Evolutionary conservation across 2,113 vertebrate genomes (phyloP).

Genomic region (Nesoenas mayeri): DNA sequence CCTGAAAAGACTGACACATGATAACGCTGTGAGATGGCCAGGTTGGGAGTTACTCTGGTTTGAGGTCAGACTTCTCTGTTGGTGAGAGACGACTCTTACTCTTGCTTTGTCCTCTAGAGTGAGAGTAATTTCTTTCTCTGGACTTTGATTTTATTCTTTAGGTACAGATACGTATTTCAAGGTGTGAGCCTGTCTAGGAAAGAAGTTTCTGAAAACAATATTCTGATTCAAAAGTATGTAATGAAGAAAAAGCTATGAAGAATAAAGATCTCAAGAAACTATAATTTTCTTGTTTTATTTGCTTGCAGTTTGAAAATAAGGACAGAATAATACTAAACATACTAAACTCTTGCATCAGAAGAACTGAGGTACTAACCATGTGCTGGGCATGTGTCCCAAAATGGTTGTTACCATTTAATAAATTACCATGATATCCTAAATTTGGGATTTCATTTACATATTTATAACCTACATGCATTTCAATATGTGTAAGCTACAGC

Average conservation of each 20-base stretch:
- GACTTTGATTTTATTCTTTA: conserved; percentile 11
- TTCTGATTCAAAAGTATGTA: background rate
- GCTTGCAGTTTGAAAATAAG: background rate
- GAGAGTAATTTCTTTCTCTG: background rate
- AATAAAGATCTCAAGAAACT: background rate
- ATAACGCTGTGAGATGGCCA: background rate
- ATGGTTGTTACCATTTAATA: background rate
- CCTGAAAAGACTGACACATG: background rate
- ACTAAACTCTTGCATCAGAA: background rate
- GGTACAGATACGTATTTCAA: background rate
- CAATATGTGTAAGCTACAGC: background rate
- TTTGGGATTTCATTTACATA: background rate
- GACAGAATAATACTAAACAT: background rate
- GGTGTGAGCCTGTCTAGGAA: background rate
- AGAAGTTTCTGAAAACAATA: background rate
- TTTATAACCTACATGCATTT: background rate
- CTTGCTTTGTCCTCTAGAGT: background rate
- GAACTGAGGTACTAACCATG: background rate
- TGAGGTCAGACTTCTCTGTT: background rate
- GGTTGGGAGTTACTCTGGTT: background rate
- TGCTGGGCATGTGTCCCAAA: background rate
- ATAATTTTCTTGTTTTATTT: background rate
- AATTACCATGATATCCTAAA: background rate
- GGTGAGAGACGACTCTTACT: background rate
- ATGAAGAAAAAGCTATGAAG: background rate